Percentiles rank a stretch among this genome's conserved stretches.
These are phyloP conservation scores for Trochalopteron elliotii DNA, from an alignment of 2,113 vertebrate genomes.

Conservation along the genomic window DNA sequence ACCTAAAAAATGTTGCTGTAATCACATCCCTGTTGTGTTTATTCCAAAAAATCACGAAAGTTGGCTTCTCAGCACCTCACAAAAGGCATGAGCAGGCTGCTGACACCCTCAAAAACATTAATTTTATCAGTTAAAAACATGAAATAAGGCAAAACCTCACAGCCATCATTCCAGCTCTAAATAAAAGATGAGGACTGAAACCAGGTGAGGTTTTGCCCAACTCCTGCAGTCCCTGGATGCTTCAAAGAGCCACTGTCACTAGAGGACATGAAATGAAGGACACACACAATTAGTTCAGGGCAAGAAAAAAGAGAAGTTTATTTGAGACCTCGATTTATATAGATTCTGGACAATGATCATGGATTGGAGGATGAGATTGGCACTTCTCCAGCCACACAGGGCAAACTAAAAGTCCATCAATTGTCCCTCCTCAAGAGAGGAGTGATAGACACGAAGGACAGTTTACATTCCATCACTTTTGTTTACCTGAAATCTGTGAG, in stretches of 20 bases:
- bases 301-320: no score
- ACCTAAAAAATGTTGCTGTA: not conserved
- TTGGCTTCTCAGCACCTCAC: not conserved
- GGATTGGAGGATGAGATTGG: no score
- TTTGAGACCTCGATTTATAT: no score
- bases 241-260: not conserved
- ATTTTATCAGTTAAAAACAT: not conserved
- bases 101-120: not conserved
- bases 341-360: no score
- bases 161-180: not conserved
- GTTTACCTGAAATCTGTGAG: no score
- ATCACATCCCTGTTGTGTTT: rapidly evolving
- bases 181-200: not conserved
- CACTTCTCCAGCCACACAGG: no score
- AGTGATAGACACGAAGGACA: no score
- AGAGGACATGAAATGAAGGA: no score
- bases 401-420: no score
- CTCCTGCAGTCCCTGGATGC: not conserved
- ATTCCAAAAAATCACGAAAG: not conserved
- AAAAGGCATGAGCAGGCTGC: not conserved
- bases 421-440: no score
- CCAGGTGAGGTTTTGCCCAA: rapidly evolving
- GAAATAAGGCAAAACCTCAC: not conserved
- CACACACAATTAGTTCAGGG: no score
- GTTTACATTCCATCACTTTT: no score